phyloP scores from a whole-genome alignment of 1,140 invertebrate genomes.

The Sitobion miscanthi region DNA sequence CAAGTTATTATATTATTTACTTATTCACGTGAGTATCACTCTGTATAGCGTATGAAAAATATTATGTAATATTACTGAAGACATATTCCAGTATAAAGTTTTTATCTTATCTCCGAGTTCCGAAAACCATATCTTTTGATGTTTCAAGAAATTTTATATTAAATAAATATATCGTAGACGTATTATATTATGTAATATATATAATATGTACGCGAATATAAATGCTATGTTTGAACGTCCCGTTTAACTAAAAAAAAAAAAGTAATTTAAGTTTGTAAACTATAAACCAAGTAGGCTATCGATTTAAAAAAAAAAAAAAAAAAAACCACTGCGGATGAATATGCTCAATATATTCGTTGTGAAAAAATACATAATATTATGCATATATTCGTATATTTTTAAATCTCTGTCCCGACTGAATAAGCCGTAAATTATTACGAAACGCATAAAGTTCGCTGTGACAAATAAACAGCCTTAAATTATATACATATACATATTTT shows the following conservation, averaged over 20 bases:
- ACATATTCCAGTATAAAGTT: background rate
- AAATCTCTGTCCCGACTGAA: background rate
- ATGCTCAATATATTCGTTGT: background rate
- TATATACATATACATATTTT: background rate
- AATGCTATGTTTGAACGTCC: background rate
- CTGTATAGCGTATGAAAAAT: background rate
- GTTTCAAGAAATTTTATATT: background rate
- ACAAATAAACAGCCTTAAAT: background rate
- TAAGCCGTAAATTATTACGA: background rate
- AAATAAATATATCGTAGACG: background rate
- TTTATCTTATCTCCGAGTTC: background rate
- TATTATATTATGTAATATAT: background rate
- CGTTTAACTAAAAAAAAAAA: conserved; percentile 1
- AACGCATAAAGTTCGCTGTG: background rate
- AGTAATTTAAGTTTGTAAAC: background rate
- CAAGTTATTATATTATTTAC: too few relatives aligned
- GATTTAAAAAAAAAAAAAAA: background rate
- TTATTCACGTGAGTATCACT: too few relatives aligned
- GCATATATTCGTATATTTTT: background rate
- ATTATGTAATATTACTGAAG: background rate
- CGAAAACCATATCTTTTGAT: conserved; percentile 17
- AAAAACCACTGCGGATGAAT: background rate
- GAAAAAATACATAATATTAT: background rate
- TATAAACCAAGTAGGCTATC: background rate
- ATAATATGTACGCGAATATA: background rate